A percentile compares a stretch with the other conserved stretches of the same genome.
Evolutionary conservation across 2,113 vertebrate species (phyloP).

Genomic region (Larimichthys polyactis): DNA sequence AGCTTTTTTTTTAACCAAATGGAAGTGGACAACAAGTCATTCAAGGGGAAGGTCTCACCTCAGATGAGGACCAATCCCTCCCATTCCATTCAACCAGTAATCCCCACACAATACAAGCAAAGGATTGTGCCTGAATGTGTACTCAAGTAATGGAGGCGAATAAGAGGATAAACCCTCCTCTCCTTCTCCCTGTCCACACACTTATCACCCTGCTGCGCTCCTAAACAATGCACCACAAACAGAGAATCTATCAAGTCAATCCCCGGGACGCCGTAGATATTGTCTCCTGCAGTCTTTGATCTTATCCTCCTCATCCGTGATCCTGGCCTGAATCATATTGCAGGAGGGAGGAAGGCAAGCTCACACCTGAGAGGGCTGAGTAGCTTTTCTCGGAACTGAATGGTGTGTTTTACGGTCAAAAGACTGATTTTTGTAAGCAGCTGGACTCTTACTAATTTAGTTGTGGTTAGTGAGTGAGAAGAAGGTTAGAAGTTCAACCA

Average conservation of each 20-base stretch:
- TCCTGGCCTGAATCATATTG: conserved; percentile 40
- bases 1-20: conserved; percentile 6
- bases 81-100: conserved; percentile 56
- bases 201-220: conserved; percentile 53
- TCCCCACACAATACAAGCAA: conserved; percentile 68
- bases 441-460: conserved; percentile 19
- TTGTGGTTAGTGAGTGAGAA: neutral
- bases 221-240: conserved; percentile 76
- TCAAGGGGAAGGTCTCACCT: conserved; percentile 46
- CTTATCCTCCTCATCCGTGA: conserved; percentile 35
- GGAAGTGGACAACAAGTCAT: conserved; percentile 30
- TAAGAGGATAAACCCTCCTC: conserved; percentile 19
- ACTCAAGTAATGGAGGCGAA: conserved; percentile 68
- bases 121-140: conserved; percentile 70
- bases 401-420: conserved; percentile 34
- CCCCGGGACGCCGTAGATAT: conserved; percentile 13
- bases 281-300: conserved; percentile 64
- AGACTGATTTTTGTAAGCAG: conserved; percentile 37
- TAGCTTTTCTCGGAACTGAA: conserved; percentile 40
- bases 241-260: conserved; percentile 55
- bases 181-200: conserved; percentile 8
- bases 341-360: conserved; percentile 48
- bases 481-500: conserved; percentile 3
- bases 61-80: conserved; percentile 44
- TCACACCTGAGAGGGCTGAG: conserved; percentile 63